Percentiles rank a stretch among this genome's conserved stretches.
Evolutionary conservation across 1,140 invertebrate genomes (phyloP).

Genomic region (Gerris buenoi): DNA sequence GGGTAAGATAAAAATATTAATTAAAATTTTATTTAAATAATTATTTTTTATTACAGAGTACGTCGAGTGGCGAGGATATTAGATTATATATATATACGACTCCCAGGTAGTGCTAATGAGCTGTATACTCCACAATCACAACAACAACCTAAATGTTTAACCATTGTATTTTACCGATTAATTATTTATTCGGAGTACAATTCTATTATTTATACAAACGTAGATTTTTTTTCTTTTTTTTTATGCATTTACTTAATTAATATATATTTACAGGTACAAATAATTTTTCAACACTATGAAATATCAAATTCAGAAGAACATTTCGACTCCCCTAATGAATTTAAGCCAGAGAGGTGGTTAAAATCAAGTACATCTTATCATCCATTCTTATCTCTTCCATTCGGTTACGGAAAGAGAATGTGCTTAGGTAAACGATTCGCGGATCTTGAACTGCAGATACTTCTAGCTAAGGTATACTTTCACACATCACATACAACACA

Average conservation of each 20-base stretch:
- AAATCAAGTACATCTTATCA: conserved; percentile 25
- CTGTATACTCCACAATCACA: no score
- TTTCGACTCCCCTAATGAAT: conserved; percentile 46
- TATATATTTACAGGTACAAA: conserved; percentile 48
- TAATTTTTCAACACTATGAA: conserved; percentile 66
- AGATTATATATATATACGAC: no score
- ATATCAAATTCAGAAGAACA: conserved; percentile 57
- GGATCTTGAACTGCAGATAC: conserved; percentile 59
- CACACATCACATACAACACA: background rate
- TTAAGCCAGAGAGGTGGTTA: conserved; percentile 64
- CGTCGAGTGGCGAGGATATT: no score
- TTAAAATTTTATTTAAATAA: no score
- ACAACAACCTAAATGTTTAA: no score
- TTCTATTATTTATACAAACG: no score
- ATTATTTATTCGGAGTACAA: no score
- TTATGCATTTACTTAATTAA: background rate
- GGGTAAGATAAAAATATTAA: conserved; percentile 47
- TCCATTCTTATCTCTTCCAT: conserved; percentile 58
- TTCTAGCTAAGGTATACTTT: conserved; percentile 45
- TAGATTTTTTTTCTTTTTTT: no score
- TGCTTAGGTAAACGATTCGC: conserved; percentile 67
- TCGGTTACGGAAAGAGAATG: conserved; percentile 66
- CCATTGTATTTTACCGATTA: no score
- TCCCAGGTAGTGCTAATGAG: no score
- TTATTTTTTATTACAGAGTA: no score